Base-by-base conservation (phyloP, 2,888 invertebrate genomes). In the Acanthoscelides obtectus region DNA sequence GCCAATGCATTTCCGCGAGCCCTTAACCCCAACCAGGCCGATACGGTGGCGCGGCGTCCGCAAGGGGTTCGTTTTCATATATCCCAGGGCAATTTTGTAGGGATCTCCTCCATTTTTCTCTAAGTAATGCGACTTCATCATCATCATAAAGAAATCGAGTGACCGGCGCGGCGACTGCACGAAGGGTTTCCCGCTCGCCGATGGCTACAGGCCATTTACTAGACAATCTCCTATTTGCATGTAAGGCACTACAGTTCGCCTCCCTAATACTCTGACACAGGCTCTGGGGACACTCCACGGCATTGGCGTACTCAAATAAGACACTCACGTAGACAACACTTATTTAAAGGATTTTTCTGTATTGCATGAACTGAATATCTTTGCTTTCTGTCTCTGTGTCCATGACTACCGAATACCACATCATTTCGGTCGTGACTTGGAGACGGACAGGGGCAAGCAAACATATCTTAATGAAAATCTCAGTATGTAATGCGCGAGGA, bases 171-270 rank as follows among this genome's bases (percentile, higher is more conserved):
- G 45, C 45, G 45, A 45, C 12, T 45, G 45, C 12, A 45, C 45
- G 45, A 12, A 45, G 17, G 45, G 45, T 12, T 45, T 4, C 45
- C 45, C 45, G 45, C 45, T 12, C 45, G 12, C 45, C 45, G 45
- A 45, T 45, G 8, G 45, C 45, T 45, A 45, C 69, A 75, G 73
- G 75, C 74, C 76, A 74, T 76, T 76, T 76, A 75, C 75, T 76
- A 78, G 79, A 80, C 80, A 80, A 80, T 81, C 81, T 80, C 79
- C 74, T 81, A 81, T 81, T 81, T 81, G 79, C 81, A 81, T 81
- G 79, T 79, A 79, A 80, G 79, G 78, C 78, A 79, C 45, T 45
- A 45, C 45, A 45, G 45, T 45, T 6, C 45, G 45, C 17, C 45
- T 6, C 45, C 45, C 45, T 45, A 45, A 45, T 45, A 45, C 45